Base-by-base conservation (phyloP, 2,113 vertebrate species). In the Chionomys nivalis region DNA sequence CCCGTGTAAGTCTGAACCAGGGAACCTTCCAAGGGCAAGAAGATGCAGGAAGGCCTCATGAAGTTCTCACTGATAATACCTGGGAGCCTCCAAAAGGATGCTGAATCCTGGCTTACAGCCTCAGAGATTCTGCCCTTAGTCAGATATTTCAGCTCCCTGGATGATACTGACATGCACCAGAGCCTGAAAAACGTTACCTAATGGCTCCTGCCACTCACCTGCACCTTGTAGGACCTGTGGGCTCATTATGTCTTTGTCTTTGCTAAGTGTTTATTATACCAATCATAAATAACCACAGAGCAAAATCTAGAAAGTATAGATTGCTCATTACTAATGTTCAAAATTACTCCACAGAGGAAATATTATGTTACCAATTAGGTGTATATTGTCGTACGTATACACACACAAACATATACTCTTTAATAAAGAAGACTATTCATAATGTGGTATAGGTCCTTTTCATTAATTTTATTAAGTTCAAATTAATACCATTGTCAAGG, bases 281-380 rank as follows among this genome's bases (percentile, higher is more conserved):
- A 63, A 86, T 76, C 11, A n/a, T 31, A 55, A 33, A 61, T 7
- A 52, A 28, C 83, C 36, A n/a, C 11, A 83, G 17, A 63, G 82
- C 81, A 89, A 94, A 91, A 90, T 66, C n/a, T 92, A 91, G 89
- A 93, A 92, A 72, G 73, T 88, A 66, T 1, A 75, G 23, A 89
- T 28, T 55, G 73, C 89, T 88, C 92, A 88, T 95, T 55, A 9
- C 88, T 68, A 55, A 44, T 91, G 86, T 79, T 76, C 39, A 77
- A 68, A 94, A 87, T 95, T 55, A 92, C 86, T 44, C 39, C 33
- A 87, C 65, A 95, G 68, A 95, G 42, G 93, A 94, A 93, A 83
- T 61, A 49, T 63, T 39, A n/a, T 42, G 31, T 75, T 83, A 70
- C 68, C 47, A 72, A 61, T 92, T 94, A 77, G 28, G 14, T 89